Evolutionary conservation across 2,113 vertebrate species (phyloP).

Genomic region (Laticauda colubrina): DNA sequence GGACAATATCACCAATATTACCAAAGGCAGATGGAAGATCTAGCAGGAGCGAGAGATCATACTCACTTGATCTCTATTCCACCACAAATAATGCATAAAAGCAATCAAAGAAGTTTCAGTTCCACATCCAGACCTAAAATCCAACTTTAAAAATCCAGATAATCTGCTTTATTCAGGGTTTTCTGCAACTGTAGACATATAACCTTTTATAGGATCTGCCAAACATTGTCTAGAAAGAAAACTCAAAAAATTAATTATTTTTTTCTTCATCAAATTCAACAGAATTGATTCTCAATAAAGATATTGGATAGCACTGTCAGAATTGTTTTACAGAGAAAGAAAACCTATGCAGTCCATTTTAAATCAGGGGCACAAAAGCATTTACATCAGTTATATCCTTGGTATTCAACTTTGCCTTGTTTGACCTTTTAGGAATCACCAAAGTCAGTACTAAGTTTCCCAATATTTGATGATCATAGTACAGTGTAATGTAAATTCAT

Average conservation of each 20-base stretch:
- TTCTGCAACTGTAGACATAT: neutral
- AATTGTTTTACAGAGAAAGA: neutral
- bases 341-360: neutral
- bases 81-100: neutral
- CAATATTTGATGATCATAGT: fast-evolving
- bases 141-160: neutral
- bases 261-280: neutral
- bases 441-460: neutral
- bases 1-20: neutral
- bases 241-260: neutral
- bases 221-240: neutral
- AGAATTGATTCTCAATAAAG: neutral
- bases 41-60: neutral
- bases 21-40: neutral
- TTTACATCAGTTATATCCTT: neutral
- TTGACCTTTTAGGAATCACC: fast-evolving
- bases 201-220: neutral
- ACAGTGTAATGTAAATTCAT: neutral
- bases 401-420: neutral
- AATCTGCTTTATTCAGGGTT: neutral
- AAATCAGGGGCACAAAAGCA: neutral
- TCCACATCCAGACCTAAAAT: neutral
- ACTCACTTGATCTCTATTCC: neutral
- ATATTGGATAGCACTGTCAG: neutral
- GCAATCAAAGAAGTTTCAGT: neutral